These are phyloP conservation scores for Leptestheria dahalacensis DNA, from an alignment of 1,140 invertebrate genomes.

Conservation along the genomic window DNA sequence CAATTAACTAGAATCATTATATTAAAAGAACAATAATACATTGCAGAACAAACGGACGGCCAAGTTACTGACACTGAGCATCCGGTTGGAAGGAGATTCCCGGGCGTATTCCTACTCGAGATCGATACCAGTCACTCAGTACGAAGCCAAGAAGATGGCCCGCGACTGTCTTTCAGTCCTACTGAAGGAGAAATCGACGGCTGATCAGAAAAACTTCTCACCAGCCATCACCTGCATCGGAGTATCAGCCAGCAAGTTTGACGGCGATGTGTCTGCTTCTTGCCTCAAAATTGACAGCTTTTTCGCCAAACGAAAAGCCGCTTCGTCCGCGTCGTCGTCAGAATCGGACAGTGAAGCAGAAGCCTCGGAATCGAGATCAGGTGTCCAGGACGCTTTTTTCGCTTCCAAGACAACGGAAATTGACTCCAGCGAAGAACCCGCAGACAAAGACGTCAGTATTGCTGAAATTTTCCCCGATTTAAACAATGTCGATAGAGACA, in stretches of 20 bases:
- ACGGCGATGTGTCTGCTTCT: constrained; percentile 36
- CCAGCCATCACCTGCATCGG: constrained; percentile 50
- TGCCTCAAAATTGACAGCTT: constrained; percentile 24
- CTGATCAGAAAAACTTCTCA: constrained; percentile 14
- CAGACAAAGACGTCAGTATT: constrained; percentile 15
- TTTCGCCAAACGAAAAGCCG: constrained; percentile 20
- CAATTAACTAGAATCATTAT: background rate
- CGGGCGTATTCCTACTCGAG: constrained; percentile 22
- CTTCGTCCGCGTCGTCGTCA: constrained; percentile 1
- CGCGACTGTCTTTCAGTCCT: constrained; percentile 41
- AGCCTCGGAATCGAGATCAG: background rate
- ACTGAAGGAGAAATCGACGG: constrained; percentile 29
- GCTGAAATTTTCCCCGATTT: constrained; percentile 35
- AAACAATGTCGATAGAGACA: constrained; percentile 28
- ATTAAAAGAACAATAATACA: background rate
- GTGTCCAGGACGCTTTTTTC: no score
- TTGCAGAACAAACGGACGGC: constrained; percentile 22
- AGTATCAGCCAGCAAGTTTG: constrained; percentile 63
- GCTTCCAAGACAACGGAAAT: background rate
- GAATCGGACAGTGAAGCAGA: background rate
- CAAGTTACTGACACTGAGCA: constrained; percentile 26
- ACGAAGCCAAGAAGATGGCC: constrained; percentile 30
- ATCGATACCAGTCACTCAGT: constrained; percentile 26
- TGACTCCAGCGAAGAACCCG: no score
- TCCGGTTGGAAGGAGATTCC: constrained; percentile 22